Evolutionary conservation across 2,888 invertebrate species (phyloP).

Genomic region (Drosophila rubida): DNA sequence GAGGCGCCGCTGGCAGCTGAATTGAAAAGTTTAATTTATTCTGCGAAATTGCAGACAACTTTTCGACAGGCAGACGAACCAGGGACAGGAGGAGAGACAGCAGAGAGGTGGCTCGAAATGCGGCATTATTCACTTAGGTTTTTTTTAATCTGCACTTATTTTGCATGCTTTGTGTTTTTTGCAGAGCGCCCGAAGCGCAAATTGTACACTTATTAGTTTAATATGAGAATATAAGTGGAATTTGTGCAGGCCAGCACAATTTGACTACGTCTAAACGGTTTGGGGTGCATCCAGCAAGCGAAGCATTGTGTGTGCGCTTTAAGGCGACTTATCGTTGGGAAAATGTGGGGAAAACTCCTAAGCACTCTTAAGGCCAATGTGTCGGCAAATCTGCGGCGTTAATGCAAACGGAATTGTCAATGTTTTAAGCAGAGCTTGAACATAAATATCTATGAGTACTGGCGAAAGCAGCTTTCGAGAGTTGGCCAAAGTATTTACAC

Average conservation of each 20-base stretch:
- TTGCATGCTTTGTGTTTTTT: conserved; percentile 13
- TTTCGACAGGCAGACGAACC: conserved; percentile 8
- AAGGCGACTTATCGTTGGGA: background rate
- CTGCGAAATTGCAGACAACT: conserved; percentile 22
- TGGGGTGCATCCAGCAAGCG: background rate
- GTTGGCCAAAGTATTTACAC: too few relatives aligned
- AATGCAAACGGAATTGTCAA: background rate
- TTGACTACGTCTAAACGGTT: background rate
- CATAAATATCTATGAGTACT: background rate
- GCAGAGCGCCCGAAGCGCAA: conserved; percentile 9
- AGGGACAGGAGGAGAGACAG: background rate
- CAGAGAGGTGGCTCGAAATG: conserved; percentile 1
- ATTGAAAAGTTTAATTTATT: conserved; percentile 51
- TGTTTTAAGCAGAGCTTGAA: background rate
- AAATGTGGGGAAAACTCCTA: background rate
- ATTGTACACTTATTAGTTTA: conserved; percentile 22
- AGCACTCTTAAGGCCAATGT: background rate
- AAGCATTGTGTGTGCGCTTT: background rate
- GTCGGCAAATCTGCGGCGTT: background rate
- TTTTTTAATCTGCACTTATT: conserved; percentile 20
- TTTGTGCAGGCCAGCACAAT: background rate
- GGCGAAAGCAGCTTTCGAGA: background rate
- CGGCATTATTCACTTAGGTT: conserved; percentile 17
- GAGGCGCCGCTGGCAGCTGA: conserved; percentile 3
- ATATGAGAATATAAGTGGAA: conserved; percentile 11